A percentile compares a stretch with the other conserved stretches of the same genome.
phyloP scores from a whole-genome alignment of 2,113 vertebrate genomes.

The Arvicanthis niloticus region DNA sequence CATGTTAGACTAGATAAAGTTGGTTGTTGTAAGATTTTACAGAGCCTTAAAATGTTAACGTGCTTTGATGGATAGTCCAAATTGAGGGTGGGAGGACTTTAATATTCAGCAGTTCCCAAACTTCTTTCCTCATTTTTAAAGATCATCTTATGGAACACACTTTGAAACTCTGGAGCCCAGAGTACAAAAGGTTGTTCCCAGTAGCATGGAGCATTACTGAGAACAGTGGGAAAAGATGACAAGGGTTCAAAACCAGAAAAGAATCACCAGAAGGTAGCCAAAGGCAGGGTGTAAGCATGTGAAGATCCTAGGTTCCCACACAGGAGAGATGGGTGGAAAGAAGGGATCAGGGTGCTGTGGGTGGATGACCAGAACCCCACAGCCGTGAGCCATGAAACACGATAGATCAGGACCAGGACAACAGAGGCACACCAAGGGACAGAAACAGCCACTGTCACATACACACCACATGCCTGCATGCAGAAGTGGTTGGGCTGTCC shows the following conservation, averaged over 20 bases:
- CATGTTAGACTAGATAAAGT: not conserved
- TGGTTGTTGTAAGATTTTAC: not conserved
- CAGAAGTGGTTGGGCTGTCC: not conserved
- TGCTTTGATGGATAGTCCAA: not conserved
- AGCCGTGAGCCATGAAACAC: not conserved
- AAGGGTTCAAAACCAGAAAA: too few relatives aligned
- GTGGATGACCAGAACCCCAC: not conserved
- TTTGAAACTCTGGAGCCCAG: not conserved
- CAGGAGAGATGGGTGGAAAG: not conserved
- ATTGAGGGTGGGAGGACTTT: not conserved
- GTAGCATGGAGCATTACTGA: not conserved
- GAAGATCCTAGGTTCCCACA: not conserved
- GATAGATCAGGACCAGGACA: not conserved
- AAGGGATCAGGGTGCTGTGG: not conserved
- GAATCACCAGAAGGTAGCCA: not conserved
- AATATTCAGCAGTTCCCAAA: constrained; percentile 7
- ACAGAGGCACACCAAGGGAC: not conserved
- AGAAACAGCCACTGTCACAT: not conserved
- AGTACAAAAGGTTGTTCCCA: not conserved
- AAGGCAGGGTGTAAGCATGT: not conserved
- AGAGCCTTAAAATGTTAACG: constrained; percentile 33
- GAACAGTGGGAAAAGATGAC: too few relatives aligned
- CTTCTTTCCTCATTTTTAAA: not conserved
- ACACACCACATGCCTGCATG: not conserved
- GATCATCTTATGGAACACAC: not conserved